phyloP scores from a whole-genome alignment of 35 echinoderm and acorn worm species.

The Heliocidaris erythrogramma region DNA sequence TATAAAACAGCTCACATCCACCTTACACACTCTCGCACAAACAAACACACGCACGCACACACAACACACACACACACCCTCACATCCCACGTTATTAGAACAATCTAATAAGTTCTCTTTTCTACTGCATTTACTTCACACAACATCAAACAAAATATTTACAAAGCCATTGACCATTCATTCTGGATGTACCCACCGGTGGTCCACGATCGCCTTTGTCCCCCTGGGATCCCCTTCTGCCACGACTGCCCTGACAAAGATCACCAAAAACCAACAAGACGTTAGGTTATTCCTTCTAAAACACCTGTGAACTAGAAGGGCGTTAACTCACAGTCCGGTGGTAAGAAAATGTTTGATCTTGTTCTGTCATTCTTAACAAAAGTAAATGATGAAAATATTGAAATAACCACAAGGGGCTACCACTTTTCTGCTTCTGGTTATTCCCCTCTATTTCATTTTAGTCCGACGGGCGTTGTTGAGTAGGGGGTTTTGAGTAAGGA shows the following conservation, averaged over 20 bases:
- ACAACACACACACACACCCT: too few relatives aligned
- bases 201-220: slow-evolving; percentile 55
- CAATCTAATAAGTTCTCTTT: neutral
- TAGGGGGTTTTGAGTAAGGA: neutral
- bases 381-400: too few relatives aligned
- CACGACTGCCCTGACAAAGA: slow-evolving; percentile 77
- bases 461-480: too few relatives aligned
- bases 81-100: too few relatives aligned
- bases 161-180: neutral
- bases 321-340: neutral
- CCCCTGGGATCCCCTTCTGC: slow-evolving; percentile 58
- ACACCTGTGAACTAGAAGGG: neutral
- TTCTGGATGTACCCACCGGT: slow-evolving; percentile 31
- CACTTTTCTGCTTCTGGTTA: too few relatives aligned
- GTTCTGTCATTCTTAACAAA: too few relatives aligned
- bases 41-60: too few relatives aligned
- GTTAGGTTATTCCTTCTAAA: slow-evolving; percentile 26
- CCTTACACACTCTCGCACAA: too few relatives aligned
- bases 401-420: too few relatives aligned
- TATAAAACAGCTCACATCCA: too few relatives aligned
- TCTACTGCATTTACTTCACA: neutral
- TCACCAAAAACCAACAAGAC: slow-evolving; percentile 43
- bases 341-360: too few relatives aligned
- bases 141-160: neutral
- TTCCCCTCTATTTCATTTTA: too few relatives aligned